Evolutionary conservation across 1,140 invertebrate genomes (phyloP).

Genomic region (Ceratosolen solmsi): DNA sequence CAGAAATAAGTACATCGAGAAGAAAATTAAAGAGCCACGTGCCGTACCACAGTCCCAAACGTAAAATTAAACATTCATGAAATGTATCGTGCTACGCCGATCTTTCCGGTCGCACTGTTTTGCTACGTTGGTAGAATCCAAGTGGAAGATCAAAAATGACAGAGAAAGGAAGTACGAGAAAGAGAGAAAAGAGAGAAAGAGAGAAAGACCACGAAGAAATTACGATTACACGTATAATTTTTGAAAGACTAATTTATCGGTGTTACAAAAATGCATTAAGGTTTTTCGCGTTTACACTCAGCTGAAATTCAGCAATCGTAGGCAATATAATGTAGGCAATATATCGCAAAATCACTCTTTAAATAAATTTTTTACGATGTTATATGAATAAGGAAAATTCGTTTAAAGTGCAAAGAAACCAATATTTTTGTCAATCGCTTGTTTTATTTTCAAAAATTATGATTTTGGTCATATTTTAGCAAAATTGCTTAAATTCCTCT

Average conservation of each 20-base stretch:
- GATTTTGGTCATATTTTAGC: too few species aligned
- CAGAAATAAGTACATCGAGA: conserved; percentile 8
- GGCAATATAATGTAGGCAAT: background rate
- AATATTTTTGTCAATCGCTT: too few species aligned
- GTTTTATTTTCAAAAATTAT: too few species aligned
- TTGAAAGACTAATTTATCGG: conserved; percentile 26
- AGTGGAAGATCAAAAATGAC: background rate
- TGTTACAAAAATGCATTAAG: background rate
- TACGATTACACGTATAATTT: background rate
- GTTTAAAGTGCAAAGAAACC: too few species aligned
- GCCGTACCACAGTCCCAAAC: background rate
- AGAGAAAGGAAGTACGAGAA: background rate
- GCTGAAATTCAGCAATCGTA: background rate
- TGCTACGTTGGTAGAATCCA: background rate
- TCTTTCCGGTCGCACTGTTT: background rate
- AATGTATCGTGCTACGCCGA: conserved; percentile 24
- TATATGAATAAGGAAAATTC: background rate
- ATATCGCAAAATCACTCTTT: background rate
- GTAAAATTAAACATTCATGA: conserved; percentile 37
- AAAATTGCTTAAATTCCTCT: too few species aligned
- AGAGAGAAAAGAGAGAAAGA: background rate
- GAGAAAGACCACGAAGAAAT: background rate
- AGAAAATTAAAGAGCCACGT: conserved; percentile 20
- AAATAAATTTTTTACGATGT: background rate
- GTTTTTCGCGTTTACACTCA: background rate